Evolutionary conservation across 2,888 invertebrate species (phyloP).

Genomic region (Dysmachus trigonus): DNA sequence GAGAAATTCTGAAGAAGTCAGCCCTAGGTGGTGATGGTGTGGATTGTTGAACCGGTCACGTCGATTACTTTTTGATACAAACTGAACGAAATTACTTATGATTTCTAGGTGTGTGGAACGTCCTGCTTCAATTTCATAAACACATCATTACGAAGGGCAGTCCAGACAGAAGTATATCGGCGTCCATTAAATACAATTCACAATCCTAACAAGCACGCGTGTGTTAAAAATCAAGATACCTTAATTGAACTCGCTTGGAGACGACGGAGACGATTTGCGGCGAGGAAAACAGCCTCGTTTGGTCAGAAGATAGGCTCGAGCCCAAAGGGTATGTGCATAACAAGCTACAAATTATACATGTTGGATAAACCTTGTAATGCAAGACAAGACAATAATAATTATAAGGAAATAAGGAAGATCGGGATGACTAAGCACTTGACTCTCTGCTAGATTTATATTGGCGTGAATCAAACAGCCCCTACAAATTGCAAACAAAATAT

Average conservation of each 20-base stretch:
- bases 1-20: not conserved
- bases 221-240: constrained; percentile 24
- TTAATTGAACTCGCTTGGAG: constrained; percentile 16
- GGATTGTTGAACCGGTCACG: not conserved
- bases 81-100: constrained; percentile 9
- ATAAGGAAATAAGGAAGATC: constrained; percentile 19
- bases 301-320: not conserved
- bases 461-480: not conserved
- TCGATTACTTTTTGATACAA: constrained; percentile 16
- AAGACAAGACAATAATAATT: constrained; percentile 27
- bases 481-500: not conserved
- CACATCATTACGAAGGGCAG: not conserved
- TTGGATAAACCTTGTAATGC: constrained; percentile 19
- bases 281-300: not conserved
- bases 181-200: constrained; percentile 17
- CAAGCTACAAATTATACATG: constrained; percentile 34
- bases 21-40: not conserved
- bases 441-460: not conserved
- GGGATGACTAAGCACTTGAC: constrained; percentile 21
- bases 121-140: not conserved
- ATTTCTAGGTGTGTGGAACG: not conserved
- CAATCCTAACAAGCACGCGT: constrained; percentile 29
- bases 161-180: not conserved
- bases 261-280: constrained; percentile 6
- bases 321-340: constrained; percentile 35